Conservation (phyloP, 2,113 vertebrate genomes). For the Desmodus rotundus region DNA sequence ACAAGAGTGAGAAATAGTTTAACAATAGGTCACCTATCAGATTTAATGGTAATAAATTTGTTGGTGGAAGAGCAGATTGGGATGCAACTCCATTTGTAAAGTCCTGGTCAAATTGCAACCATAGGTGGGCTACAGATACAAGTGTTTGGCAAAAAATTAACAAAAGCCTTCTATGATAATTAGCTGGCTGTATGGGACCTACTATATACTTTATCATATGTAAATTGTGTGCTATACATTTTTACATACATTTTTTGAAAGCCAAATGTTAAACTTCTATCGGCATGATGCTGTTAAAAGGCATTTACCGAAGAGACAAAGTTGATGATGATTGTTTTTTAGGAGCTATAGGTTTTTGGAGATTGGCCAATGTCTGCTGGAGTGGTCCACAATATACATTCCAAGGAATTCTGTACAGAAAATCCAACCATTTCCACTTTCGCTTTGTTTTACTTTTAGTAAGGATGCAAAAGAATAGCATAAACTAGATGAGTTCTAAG, state of each 20-base stretch:
- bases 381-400: background rate
- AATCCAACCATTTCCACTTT: background rate
- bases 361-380: background rate
- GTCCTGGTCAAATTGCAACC: slow-evolving; percentile 34
- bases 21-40: slow-evolving; percentile 16
- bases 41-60: slow-evolving; percentile 39
- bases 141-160: background rate
- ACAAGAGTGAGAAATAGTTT: slow-evolving; percentile 37
- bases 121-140: background rate
- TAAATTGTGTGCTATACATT: background rate
- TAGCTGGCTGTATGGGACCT: background rate
- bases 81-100: slow-evolving; percentile 46
- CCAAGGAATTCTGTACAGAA: background rate
- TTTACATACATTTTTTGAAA: background rate
- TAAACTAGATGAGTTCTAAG: background rate
- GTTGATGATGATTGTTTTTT: background rate
- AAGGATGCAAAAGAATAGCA: background rate
- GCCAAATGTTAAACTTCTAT: background rate
- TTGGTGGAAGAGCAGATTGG: slow-evolving; percentile 25
- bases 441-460: background rate
- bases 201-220: background rate
- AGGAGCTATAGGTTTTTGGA: background rate
- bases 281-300: background rate
- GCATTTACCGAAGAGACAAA: background rate
- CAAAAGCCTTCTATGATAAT: background rate